A percentile compares a stretch with the other conserved stretches of the same genome.
These are phyloP conservation scores for Oncorhynchus kisutch DNA, from an alignment of 2,113 vertebrate species.

Conservation along the genomic window DNA sequence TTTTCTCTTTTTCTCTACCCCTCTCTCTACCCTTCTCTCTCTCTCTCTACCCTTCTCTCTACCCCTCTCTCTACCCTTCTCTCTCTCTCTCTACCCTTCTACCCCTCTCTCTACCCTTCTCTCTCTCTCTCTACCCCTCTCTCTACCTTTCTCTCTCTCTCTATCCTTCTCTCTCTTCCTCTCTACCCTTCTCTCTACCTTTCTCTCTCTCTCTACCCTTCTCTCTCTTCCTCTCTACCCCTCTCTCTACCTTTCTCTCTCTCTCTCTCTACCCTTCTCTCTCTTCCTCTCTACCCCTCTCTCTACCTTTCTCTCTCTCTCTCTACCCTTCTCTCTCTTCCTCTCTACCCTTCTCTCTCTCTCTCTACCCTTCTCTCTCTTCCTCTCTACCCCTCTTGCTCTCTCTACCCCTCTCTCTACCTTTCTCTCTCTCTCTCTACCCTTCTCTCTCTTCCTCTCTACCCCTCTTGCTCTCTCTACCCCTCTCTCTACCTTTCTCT, in stretches of 20 bases:
- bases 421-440: background rate
- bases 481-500: no score
- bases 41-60: background rate
- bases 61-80: no score
- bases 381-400: no score
- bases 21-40: background rate
- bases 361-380: no score
- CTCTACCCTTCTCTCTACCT: background rate
- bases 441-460: background rate
- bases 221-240: no score
- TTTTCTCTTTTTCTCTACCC: background rate
- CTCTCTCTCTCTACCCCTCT: background rate
- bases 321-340: conserved; percentile 3
- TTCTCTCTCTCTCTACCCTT: no score
- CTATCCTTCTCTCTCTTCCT: background rate
- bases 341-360: no score
- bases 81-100: no score
- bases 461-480: no score
- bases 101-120: background rate
- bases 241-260: background rate
- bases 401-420: background rate
- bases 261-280: background rate
- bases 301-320: no score
- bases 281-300: background rate
- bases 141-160: background rate